phyloP scores from a whole-genome alignment of 2,113 vertebrate species.

The Amphiprion ocellaris region DNA sequence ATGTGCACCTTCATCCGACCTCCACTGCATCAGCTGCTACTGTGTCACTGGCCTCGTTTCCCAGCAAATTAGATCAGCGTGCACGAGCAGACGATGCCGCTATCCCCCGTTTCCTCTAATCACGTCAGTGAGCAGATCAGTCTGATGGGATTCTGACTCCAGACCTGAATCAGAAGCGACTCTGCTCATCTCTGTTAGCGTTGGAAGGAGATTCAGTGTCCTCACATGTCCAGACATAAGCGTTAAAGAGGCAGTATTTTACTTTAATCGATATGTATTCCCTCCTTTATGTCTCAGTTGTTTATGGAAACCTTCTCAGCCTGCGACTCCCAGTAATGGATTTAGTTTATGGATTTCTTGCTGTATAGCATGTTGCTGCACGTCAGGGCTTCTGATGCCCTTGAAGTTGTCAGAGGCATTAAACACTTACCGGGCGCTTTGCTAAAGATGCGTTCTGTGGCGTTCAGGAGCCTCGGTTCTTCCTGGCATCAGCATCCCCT shows the following conservation, averaged over 20 bases:
- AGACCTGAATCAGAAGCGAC: background rate
- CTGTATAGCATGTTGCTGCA: slow-evolving; percentile 47
- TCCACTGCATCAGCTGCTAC: slow-evolving; percentile 41
- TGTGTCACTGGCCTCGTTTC: slow-evolving; percentile 42
- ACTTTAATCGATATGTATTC: slow-evolving; percentile 54
- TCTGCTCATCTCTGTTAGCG: slow-evolving; percentile 1
- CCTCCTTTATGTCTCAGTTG: slow-evolving; percentile 28
- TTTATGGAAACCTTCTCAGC: slow-evolving; percentile 39
- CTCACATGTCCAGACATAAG: slow-evolving; percentile 40
- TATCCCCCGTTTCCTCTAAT: slow-evolving; percentile 48
- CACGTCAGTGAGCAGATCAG: slow-evolving; percentile 46
- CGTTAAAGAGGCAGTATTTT: slow-evolving; percentile 44
- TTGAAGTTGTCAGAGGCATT: slow-evolving; percentile 65
- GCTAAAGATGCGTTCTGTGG: slow-evolving; percentile 54
- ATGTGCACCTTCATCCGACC: slow-evolving; percentile 68
- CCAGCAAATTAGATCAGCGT: slow-evolving; percentile 55
- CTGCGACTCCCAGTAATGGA: slow-evolving; percentile 54
- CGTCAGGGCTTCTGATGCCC: slow-evolving; percentile 65
- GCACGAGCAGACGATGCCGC: slow-evolving; percentile 24
- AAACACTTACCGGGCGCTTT: slow-evolving; percentile 75
- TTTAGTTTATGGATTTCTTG: slow-evolving; percentile 54
- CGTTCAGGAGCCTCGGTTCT: slow-evolving; percentile 42
- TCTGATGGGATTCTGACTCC: slow-evolving; percentile 35
- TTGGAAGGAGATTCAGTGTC: background rate
- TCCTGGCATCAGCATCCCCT: slow-evolving; percentile 23